phyloP scores from a whole-genome alignment of 2,888 invertebrate genomes.

The Zaprionus obscuricornis region DNA sequence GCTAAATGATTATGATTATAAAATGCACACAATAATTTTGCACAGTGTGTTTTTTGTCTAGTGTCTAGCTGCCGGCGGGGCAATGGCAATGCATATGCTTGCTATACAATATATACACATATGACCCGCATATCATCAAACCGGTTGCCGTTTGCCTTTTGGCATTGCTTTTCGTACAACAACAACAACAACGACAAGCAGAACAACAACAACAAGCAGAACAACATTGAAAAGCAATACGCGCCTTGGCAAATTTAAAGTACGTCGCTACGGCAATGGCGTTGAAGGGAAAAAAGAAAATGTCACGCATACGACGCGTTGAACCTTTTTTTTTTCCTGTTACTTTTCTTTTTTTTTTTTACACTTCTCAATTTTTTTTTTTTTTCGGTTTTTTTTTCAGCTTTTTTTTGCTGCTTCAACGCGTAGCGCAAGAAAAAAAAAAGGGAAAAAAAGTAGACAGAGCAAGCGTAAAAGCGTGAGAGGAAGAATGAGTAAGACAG shows the following conservation, averaged over 20 bases:
- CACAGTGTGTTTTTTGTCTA: constrained; percentile 14
- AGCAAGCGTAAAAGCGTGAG: background rate
- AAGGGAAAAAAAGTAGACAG: background rate
- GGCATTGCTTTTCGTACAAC: constrained; percentile 46
- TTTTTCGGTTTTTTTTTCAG: constrained; percentile 2
- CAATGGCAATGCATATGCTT: constrained; percentile 47
- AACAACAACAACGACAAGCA: constrained; percentile 17
- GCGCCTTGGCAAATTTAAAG: constrained; percentile 67
- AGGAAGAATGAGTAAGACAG: background rate
- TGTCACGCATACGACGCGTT: constrained; percentile 59
- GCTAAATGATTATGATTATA: too few relatives aligned
- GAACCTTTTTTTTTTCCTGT: constrained; percentile 55
- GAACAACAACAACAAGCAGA: constrained; percentile 17
- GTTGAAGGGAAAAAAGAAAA: constrained; percentile 43
- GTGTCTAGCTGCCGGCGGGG: constrained; percentile 23
- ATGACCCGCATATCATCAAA: constrained; percentile 72
- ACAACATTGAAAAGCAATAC: constrained; percentile 10
- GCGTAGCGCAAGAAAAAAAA: constrained; percentile 1
- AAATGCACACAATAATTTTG: too few relatives aligned
- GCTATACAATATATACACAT: too few relatives aligned
- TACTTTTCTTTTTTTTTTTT: constrained; percentile 1
- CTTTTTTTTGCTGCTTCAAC: constrained; percentile 4
- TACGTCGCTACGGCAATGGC: constrained; percentile 73
- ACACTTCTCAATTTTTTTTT: constrained; percentile 19
- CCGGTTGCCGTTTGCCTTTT: constrained; percentile 72